phyloP scores from a whole-genome alignment of 2,888 invertebrate species.

The Amphipoea lucens region DNA sequence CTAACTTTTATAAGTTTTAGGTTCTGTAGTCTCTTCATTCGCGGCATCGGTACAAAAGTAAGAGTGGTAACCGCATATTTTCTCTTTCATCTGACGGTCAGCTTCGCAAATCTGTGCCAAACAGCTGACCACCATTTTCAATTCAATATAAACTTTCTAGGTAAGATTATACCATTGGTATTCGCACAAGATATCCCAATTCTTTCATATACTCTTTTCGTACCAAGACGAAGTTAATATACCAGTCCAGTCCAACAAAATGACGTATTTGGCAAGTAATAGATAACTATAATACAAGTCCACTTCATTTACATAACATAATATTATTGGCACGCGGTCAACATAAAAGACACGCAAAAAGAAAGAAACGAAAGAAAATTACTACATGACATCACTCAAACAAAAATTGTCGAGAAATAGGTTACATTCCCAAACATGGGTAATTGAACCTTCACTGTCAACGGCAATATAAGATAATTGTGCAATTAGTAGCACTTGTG shows the following conservation, averaged over 20 bases:
- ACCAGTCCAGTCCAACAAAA: slow-evolving; percentile 5
- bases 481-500: slow-evolving; percentile 70
- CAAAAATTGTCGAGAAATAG: slow-evolving; percentile 51
- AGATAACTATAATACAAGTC: slow-evolving; percentile 30
- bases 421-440: slow-evolving; percentile 62
- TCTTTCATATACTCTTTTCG: background rate
- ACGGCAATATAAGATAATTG: slow-evolving; percentile 74
- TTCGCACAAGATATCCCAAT: background rate
- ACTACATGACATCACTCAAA: slow-evolving; percentile 44
- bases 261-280: slow-evolving; percentile 41
- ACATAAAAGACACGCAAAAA: slow-evolving; percentile 20
- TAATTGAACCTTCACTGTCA: slow-evolving; percentile 71
- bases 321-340: slow-evolving; percentile 40
- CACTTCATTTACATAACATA: slow-evolving; percentile 46
- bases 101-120: slow-evolving; percentile 10
- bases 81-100: slow-evolving; percentile 28
- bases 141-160: background rate
- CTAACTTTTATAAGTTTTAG: background rate
- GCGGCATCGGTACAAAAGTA: slow-evolving; percentile 22
- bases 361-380: slow-evolving; percentile 26
- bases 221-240: background rate
- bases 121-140: background rate
- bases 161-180: background rate
- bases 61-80: slow-evolving; percentile 35
- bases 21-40: background rate